A percentile compares a stretch with the other conserved stretches of the same genome.
Evolutionary conservation across 1,140 invertebrate species (phyloP).

Genomic region (Sesamia nonagrioides): DNA sequence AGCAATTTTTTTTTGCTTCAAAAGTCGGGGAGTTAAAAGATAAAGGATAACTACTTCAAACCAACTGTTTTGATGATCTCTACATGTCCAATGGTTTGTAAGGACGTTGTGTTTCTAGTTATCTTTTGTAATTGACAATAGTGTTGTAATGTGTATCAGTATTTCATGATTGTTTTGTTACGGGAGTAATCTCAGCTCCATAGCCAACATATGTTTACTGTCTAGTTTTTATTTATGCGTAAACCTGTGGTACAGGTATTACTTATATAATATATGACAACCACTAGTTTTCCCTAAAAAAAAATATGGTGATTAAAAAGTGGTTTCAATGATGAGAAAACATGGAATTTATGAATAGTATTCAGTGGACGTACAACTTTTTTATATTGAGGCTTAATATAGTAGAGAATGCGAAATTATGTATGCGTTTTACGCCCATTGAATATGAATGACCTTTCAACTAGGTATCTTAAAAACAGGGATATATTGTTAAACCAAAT

Average conservation of each 20-base stretch:
- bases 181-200: conserved; percentile 20
- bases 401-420: conserved; percentile 1
- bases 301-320: not conserved
- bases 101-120: conserved; percentile 7
- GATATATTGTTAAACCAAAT: conserved; percentile 43
- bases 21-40: not conserved
- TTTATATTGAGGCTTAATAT: conserved; percentile 17
- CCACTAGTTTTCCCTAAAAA: not conserved
- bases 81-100: conserved; percentile 10
- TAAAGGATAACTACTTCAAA: not conserved
- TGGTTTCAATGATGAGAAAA: conserved; percentile 9
- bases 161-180: conserved; percentile 39
- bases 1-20: not conserved
- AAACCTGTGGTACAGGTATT: conserved; percentile 1
- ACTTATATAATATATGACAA: not conserved
- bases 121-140: conserved; percentile 24
- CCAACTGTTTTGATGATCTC: conserved; percentile 26
- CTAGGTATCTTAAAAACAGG: conserved; percentile 44
- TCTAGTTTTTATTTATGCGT: conserved; percentile 19
- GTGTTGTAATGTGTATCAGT: conserved; percentile 32
- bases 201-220: conserved; percentile 8
- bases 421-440: conserved; percentile 14
- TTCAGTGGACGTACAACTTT: conserved; percentile 14
- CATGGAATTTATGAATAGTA: not conserved
- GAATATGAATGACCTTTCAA: conserved; percentile 25